Evolutionary conservation across 2,113 vertebrate species (phyloP).

Genomic region (Ifrita kowaldi): DNA sequence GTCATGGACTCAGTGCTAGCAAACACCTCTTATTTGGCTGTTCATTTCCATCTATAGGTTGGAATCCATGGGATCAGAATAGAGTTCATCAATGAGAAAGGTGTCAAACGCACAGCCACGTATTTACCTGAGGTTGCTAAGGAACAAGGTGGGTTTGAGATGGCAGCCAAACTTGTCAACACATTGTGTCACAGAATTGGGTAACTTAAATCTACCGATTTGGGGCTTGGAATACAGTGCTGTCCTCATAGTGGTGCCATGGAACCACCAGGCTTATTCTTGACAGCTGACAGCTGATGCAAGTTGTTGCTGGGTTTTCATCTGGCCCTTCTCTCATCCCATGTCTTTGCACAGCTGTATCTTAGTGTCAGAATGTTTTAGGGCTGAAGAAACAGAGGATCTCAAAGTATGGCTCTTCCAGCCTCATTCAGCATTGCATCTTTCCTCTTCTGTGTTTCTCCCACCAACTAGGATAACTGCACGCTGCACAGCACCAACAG

Average conservation of each 20-base stretch:
- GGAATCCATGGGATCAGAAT: slow-evolving; percentile 86
- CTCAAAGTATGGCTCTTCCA: slow-evolving; percentile 15
- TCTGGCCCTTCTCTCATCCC: neutral
- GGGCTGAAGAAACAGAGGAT: slow-evolving; percentile 29
- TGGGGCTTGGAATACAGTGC: neutral
- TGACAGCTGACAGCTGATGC: neutral
- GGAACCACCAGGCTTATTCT: neutral
- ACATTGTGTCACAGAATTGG: neutral
- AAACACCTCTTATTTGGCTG: slow-evolving; percentile 55
- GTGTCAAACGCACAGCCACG: slow-evolving; percentile 84
- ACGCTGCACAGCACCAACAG: slow-evolving; percentile 46
- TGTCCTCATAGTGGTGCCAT: neutral
- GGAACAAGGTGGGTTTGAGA: slow-evolving; percentile 80
- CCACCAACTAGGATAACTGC: slow-evolving; percentile 35
- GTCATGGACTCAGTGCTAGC: neutral
- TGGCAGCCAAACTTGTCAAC: slow-evolving; percentile 2
- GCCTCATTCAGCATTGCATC: slow-evolving; percentile 15
- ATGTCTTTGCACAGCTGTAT: neutral
- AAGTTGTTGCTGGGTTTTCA: slow-evolving; percentile 25
- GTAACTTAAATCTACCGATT: neutral
- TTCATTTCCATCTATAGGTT: slow-evolving; percentile 74
- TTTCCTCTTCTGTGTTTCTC: slow-evolving; percentile 52
- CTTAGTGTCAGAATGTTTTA: slow-evolving; percentile 1
- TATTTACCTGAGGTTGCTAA: slow-evolving; percentile 87
- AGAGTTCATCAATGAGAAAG: slow-evolving; percentile 86